These are phyloP conservation scores for Oscheius myriophilus DNA, from an alignment of 2,888 invertebrate genomes.

Conservation along the genomic window DNA sequence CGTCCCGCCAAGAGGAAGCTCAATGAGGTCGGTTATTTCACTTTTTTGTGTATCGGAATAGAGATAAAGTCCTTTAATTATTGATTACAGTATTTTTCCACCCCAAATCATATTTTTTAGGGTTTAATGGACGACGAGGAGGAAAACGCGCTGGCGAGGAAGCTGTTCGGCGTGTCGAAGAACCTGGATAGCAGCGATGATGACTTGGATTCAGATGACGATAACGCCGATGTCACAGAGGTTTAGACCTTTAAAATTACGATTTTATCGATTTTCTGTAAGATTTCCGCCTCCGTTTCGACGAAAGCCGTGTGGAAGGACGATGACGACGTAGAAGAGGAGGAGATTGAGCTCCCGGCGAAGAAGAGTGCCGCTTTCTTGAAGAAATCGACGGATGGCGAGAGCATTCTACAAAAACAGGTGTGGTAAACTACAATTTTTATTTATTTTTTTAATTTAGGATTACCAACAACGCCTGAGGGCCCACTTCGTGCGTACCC, in stretches of 20 bases:
- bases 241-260: background rate
- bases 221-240: background rate
- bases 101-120: background rate
- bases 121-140: constrained; percentile 6
- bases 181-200: constrained; percentile 6
- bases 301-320: constrained; percentile 43
- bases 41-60: no score
- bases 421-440: constrained; percentile 7
- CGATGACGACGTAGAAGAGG: constrained; percentile 44
- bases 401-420: constrained; percentile 30
- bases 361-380: constrained; percentile 37
- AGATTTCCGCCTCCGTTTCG: background rate
- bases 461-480: constrained; percentile 41
- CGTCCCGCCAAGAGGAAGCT: no score
- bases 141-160: constrained; percentile 19
- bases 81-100: no score
- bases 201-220: constrained; percentile 10
- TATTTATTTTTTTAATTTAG: constrained; percentile 25
- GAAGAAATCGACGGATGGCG: constrained; percentile 39
- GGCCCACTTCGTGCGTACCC: constrained; percentile 43
- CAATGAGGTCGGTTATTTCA: no score
- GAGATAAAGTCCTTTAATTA: no score
- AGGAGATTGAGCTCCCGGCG: constrained; percentile 36
- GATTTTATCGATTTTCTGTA: background rate
- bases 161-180: constrained; percentile 13